Conservation (phyloP, 2,888 invertebrate genomes). For the Cinara cedri region DNA sequence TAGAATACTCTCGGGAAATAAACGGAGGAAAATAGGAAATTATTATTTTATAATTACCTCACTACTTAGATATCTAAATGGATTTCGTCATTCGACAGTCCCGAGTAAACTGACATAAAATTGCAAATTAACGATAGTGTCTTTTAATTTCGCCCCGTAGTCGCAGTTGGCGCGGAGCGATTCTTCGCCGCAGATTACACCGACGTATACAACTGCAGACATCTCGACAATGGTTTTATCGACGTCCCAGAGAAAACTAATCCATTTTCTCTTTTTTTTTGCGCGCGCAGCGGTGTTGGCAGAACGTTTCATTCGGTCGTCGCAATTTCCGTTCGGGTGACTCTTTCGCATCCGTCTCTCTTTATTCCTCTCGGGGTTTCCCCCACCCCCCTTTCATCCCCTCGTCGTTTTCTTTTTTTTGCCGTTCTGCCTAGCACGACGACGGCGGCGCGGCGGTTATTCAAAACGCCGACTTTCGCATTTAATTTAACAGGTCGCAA, state of each 20-base stretch:
- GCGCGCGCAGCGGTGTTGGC: constrained; percentile 14
- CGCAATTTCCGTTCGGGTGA: constrained; percentile 45
- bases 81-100: not conserved
- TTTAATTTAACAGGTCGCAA: constrained; percentile 20
- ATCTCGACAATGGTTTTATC: constrained; percentile 32
- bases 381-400: not conserved
- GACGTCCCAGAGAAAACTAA: constrained; percentile 47
- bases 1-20: too few species aligned
- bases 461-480: constrained; percentile 33
- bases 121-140: constrained; percentile 5
- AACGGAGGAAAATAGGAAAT: too few species aligned
- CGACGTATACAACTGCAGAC: constrained; percentile 2
- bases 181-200: not conserved
- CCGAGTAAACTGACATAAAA: not conserved
- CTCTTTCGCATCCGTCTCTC: constrained; percentile 4
- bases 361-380: not conserved
- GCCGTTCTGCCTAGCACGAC: not conserved
- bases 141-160: not conserved
- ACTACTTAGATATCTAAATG: too few species aligned
- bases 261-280: constrained; percentile 45
- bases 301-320: constrained; percentile 49
- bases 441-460: not conserved
- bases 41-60: too few species aligned
- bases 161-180: not conserved
- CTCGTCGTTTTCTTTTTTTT: too few species aligned